phyloP scores from a whole-genome alignment of 2,113 vertebrate genomes.

The Daubentonia madagascariensis region DNA sequence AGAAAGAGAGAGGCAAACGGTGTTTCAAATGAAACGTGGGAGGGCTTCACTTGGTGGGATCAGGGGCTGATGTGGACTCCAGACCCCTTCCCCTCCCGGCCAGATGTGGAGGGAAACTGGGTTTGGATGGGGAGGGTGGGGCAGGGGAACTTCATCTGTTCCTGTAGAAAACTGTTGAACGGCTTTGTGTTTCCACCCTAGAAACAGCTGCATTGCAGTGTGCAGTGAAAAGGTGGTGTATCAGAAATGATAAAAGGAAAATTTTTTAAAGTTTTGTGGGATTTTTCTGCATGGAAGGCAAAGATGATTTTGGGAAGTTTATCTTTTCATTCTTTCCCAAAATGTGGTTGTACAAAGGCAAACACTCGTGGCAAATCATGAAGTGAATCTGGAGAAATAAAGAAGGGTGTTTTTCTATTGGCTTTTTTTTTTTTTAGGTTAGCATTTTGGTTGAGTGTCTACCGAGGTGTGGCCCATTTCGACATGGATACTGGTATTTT shows the following conservation, averaged over 20 bases:
- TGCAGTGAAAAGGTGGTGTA: background rate
- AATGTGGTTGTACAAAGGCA: accelerated
- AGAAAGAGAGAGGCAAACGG: background rate
- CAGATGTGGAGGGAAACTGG: conserved; percentile 13
- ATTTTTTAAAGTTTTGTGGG: background rate
- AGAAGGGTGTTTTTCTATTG: background rate
- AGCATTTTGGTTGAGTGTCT: conserved; percentile 54
- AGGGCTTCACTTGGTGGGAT: background rate
- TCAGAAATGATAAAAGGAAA: background rate
- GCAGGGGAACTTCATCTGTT: background rate
- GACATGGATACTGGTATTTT: conserved; percentile 54
- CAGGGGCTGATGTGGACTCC: background rate
- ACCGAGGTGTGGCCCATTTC: conserved; percentile 63
- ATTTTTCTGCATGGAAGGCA: background rate
- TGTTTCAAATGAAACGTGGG: background rate
- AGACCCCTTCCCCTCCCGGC: background rate
- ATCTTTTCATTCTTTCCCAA: background rate
- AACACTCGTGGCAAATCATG: background rate
- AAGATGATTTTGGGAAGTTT: background rate
- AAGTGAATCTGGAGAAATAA: background rate
- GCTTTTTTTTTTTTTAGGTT: conserved; percentile 37
- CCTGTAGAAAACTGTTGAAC: background rate
- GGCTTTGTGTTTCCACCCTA: background rate
- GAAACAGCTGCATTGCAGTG: background rate
- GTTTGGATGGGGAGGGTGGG: background rate